A percentile compares a stretch with the other conserved stretches of the same genome.
Evolutionary conservation across 2,888 invertebrate genomes (phyloP).

Genomic region (Cremastinae sp.): DNA sequence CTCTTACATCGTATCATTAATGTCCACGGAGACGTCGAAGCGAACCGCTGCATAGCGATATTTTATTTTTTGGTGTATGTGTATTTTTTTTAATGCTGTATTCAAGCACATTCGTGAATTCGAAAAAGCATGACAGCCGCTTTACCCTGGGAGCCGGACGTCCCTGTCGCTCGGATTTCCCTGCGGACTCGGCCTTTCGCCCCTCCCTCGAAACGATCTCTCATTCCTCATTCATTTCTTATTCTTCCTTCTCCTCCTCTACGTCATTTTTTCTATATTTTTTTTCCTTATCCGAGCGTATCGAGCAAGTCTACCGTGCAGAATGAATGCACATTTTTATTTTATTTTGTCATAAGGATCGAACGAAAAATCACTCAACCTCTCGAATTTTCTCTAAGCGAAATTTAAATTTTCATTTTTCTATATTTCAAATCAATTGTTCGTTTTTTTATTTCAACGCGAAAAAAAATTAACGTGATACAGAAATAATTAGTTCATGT

Average conservation of each 20-base stretch:
- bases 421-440: too few relatives aligned
- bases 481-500: too few relatives aligned
- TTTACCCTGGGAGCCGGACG: conserved; percentile 57
- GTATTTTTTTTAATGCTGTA: neutral
- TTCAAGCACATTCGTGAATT: conserved; percentile 5
- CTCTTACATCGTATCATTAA: conserved; percentile 55
- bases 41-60: conserved; percentile 16
- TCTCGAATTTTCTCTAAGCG: neutral
- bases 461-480: too few relatives aligned
- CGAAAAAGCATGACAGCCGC: conserved; percentile 54
- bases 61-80: neutral
- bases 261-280: conserved; percentile 19
- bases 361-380: neutral
- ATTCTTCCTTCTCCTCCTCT: conserved; percentile 41
- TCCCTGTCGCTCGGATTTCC: conserved; percentile 59
- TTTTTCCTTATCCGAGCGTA: conserved; percentile 14
- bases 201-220: conserved; percentile 35
- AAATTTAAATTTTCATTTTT: neutral
- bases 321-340: conserved; percentile 24
- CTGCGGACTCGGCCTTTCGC: conserved; percentile 52
- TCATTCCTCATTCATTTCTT: conserved; percentile 41
- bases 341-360: neutral
- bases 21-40: conserved; percentile 47
- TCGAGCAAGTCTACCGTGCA: conserved; percentile 7
- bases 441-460: neutral